Evolutionary conservation across 2,113 vertebrate species (phyloP).

Genomic region (Ramphastos sulfuratus): DNA sequence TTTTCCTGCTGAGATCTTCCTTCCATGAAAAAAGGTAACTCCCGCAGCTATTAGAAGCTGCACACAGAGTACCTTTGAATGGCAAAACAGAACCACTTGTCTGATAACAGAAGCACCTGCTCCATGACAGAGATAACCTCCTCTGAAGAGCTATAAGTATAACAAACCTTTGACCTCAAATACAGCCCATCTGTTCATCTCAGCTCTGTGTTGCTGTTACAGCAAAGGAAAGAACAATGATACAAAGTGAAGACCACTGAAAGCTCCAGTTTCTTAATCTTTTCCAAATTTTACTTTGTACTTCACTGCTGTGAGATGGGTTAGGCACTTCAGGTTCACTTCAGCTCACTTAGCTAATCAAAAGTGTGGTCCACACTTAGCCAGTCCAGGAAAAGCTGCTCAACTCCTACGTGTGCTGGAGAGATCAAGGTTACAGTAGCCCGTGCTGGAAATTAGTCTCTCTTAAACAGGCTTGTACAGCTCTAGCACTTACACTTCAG

Average conservation of each 20-base stretch:
- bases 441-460: background rate
- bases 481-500: background rate
- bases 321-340: background rate
- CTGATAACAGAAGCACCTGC: background rate
- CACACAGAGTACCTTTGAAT: accelerated
- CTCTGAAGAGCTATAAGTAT: background rate
- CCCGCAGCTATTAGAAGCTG: background rate
- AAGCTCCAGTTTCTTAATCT: background rate
- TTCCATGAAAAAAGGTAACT: background rate
- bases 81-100: background rate
- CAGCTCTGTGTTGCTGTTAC: background rate
- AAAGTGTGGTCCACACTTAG: accelerated
- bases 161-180: background rate
- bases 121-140: accelerated
- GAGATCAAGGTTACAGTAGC: background rate
- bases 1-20: background rate
- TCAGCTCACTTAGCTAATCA: background rate
- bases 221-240: background rate
- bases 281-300: background rate
- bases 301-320: background rate
- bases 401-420: background rate
- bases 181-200: background rate
- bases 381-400: background rate
- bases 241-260: background rate
- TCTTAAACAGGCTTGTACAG: background rate